A percentile compares a stretch with the other conserved stretches of the same genome.
Conservation (phyloP, 2,113 vertebrate genomes). For the Oplegnathus fasciatus region DNA sequence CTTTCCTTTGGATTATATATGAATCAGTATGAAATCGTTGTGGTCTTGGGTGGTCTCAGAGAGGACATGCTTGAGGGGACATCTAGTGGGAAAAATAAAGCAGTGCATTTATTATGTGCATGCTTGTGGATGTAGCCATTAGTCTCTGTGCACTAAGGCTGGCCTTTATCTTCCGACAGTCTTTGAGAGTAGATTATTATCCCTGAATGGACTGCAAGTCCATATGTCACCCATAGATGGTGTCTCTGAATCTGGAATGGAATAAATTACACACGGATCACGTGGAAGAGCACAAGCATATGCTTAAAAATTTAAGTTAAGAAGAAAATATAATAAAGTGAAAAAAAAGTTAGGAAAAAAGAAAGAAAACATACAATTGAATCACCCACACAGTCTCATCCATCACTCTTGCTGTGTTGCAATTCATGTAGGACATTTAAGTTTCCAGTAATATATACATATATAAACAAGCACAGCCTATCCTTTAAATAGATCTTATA, state of each 20-base stretch:
- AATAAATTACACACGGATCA: not conserved
- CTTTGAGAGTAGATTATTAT: not conserved
- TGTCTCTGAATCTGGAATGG: not conserved
- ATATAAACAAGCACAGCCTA: not conserved
- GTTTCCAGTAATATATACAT: too few species aligned
- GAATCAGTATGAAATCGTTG: not conserved
- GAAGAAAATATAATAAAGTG: too few species aligned
- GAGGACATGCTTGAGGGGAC: slow-evolving; percentile 21
- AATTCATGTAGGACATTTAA: too few species aligned
- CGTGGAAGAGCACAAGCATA: too few species aligned
- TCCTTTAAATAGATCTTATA: too few species aligned
- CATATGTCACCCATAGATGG: slow-evolving; percentile 10
- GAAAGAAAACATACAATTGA: too few species aligned
- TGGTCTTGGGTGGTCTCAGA: not conserved
- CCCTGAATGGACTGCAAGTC: not conserved
- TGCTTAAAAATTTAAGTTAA: too few species aligned
- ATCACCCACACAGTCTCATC: too few species aligned
- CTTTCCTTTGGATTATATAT: not conserved
- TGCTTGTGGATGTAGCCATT: not conserved
- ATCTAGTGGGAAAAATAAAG: slow-evolving; percentile 53
- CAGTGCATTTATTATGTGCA: not conserved
- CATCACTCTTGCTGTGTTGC: too few species aligned
- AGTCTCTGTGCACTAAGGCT: not conserved
- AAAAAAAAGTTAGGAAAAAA: too few species aligned
- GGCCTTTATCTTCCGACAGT: not conserved